Conservation (phyloP, 2,888 invertebrate genomes). For the Pogonocherus hispidulus region DNA sequence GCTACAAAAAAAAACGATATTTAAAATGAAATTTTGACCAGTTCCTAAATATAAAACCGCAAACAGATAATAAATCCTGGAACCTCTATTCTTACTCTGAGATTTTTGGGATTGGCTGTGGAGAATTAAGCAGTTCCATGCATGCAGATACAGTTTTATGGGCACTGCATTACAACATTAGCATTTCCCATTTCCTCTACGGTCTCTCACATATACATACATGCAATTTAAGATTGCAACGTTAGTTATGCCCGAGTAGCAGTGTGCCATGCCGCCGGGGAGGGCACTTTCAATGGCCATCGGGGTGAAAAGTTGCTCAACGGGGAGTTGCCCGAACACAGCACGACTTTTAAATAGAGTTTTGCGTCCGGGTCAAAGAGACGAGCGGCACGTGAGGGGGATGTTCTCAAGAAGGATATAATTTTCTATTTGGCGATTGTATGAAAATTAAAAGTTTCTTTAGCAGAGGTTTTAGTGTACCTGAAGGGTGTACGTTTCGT, state of each 20-base stretch:
- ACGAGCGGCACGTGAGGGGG: conserved; percentile 9
- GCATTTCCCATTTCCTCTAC: conserved; percentile 59
- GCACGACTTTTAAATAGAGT: conserved; percentile 54
- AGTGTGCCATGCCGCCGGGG: conserved; percentile 39
- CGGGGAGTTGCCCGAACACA: conserved; percentile 51
- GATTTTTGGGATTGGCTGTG: conserved; percentile 11
- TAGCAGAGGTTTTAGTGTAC: too few species aligned
- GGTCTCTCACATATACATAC: conserved; percentile 53
- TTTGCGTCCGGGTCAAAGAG: conserved; percentile 46
- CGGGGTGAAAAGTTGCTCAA: conserved; percentile 54
- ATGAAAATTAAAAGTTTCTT: too few species aligned
- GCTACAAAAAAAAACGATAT: too few species aligned
- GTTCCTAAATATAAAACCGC: conserved; percentile 4
- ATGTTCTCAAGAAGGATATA: too few species aligned
- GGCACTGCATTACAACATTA: conserved; percentile 57
- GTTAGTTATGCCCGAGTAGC: conserved; percentile 53
- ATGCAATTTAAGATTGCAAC: conserved; percentile 57
- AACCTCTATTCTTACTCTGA: background rate
- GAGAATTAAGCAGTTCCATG: conserved; percentile 55
- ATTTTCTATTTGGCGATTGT: too few species aligned
- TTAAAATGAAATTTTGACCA: too few species aligned
- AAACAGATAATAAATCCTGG: conserved; percentile 2
- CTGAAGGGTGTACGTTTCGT: too few species aligned
- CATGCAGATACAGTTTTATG: conserved; percentile 57
- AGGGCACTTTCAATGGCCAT: conserved; percentile 50